Percentiles rank a stretch among this genome's conserved stretches.
Evolutionary conservation across 2,113 vertebrate species (phyloP).

Genomic region (Delphinapterus leucas): DNA sequence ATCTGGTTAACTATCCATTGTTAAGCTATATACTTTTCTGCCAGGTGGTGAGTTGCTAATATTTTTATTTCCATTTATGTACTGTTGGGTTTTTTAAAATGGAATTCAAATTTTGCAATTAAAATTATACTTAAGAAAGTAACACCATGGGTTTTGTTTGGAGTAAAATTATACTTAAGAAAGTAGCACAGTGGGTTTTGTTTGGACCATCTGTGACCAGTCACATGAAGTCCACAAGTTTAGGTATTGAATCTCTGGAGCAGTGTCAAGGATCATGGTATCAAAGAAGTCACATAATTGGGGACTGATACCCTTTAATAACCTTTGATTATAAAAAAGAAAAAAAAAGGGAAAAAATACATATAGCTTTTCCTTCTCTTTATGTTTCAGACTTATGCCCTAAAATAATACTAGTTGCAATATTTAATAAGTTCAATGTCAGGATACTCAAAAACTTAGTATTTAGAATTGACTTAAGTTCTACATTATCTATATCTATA

Average conservation of each 20-base stretch:
- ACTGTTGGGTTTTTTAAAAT: background rate
- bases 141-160: background rate
- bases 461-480: background rate
- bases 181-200: background rate
- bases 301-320: background rate
- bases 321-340: background rate
- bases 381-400: background rate
- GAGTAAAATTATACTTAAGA: constrained; percentile 13
- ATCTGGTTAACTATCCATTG: background rate
- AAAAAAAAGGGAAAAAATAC: background rate
- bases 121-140: constrained; percentile 16
- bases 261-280: background rate
- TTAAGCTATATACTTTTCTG: background rate
- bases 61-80: background rate
- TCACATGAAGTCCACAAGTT: background rate
- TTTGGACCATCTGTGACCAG: background rate
- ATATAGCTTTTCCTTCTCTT: background rate
- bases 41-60: background rate
- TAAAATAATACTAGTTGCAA: background rate
- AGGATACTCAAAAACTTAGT: constrained; percentile 6
- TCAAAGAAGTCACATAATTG: background rate
- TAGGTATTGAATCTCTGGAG: background rate
- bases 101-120: background rate
- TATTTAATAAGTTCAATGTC: background rate
- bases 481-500: background rate